Conservation (phyloP, 2,113 vertebrate genomes). For the Peromyscus leucopus region DNA sequence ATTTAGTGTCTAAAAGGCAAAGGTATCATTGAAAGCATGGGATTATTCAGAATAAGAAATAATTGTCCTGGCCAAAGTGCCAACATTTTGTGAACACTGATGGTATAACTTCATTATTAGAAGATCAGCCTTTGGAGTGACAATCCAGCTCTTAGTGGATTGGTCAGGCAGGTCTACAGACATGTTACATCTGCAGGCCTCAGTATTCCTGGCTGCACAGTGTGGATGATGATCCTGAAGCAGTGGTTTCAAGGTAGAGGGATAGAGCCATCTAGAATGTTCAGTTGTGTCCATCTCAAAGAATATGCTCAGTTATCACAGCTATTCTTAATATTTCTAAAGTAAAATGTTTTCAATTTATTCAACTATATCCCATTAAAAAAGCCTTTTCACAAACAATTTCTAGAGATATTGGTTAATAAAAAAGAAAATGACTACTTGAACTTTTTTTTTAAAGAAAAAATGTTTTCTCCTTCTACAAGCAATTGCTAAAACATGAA, state of each 20-base stretch:
- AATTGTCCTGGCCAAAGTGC: background rate
- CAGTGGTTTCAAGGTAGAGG: background rate
- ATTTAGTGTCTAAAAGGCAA: background rate
- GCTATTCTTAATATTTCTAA: background rate
- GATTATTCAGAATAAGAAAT: background rate
- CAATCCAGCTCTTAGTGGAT: background rate
- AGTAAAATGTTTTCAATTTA: background rate
- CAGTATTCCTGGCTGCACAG: background rate
- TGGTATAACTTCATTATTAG: background rate
- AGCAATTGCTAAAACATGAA: background rate
- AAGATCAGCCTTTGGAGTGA: background rate
- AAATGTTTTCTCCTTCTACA: background rate
- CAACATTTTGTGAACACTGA: background rate
- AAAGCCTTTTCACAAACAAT: background rate
- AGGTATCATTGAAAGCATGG: background rate
- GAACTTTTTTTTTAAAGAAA: background rate
- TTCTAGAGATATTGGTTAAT: conserved; percentile 37
- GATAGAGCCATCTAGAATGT: background rate
- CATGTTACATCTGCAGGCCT: background rate
- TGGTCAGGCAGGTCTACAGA: too few relatives aligned
- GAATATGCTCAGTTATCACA: background rate
- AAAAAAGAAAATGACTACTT: background rate
- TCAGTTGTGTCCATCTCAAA: background rate
- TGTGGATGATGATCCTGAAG: background rate
- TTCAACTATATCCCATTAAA: background rate